Percentiles rank a stretch among this genome's conserved stretches.
These are phyloP conservation scores for Lasioglossum calceatum DNA, from an alignment of 2,888 invertebrate genomes.

Conservation along the genomic window DNA sequence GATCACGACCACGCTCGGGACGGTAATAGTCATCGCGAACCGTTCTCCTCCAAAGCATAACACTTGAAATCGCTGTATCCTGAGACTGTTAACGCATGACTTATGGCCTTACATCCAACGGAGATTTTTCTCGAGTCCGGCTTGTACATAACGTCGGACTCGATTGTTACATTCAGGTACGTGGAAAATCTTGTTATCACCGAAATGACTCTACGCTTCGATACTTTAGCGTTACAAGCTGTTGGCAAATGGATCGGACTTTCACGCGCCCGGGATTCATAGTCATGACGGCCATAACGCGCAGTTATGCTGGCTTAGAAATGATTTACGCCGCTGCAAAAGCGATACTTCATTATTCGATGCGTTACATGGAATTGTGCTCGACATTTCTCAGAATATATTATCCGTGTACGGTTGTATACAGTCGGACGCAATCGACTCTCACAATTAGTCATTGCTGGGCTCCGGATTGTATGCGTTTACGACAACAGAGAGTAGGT, in stretches of 20 bases:
- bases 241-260: constrained; percentile 54
- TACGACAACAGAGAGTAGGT: neutral
- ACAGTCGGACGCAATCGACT: neutral
- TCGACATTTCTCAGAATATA: constrained; percentile 35
- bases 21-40: neutral
- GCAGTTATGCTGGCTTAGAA: constrained; percentile 10
- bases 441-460: neutral
- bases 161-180: neutral
- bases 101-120: neutral
- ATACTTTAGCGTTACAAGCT: constrained; percentile 22
- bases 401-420: neutral
- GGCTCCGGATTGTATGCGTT: neutral
- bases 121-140: neutral
- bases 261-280: constrained; percentile 41
- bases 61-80: neutral
- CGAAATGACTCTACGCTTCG: constrained; percentile 9
- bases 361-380: constrained; percentile 31
- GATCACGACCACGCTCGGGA: neutral
- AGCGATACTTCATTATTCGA: constrained; percentile 44
- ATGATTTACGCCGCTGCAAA: constrained; percentile 44
- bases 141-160: neutral
- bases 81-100: neutral
- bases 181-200: constrained; percentile 6
- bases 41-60: neutral
- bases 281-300: constrained; percentile 12